Evolutionary conservation across 2,797 vertebrate species (phyloP).

Genomic region (Trachops cirrhosus): DNA sequence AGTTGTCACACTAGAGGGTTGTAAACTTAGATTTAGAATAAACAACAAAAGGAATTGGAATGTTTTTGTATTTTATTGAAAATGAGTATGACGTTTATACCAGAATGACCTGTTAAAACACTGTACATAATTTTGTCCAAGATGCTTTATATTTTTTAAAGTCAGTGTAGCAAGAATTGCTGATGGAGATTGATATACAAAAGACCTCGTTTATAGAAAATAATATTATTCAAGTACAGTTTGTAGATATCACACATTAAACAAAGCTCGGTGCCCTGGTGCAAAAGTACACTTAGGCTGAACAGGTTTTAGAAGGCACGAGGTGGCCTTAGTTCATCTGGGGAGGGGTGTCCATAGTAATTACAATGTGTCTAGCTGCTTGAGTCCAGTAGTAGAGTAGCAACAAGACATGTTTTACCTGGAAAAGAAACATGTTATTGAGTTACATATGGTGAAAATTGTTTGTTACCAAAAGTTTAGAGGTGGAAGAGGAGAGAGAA

Average conservation of each 20-base stretch:
- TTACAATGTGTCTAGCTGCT: conserved; percentile 81
- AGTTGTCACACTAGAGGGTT: not conserved
- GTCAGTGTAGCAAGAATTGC: conserved; percentile 79
- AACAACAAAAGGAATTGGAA: conserved; percentile 33
- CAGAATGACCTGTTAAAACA: conserved; percentile 40
- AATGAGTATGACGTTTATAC: not conserved
- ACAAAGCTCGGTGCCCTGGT: conserved; percentile 81
- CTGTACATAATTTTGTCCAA: conserved; percentile 72
- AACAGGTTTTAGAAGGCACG: conserved; percentile 75
- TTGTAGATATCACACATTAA: conserved; percentile 83
- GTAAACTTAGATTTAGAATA: conserved; percentile 40
- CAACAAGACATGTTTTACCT: conserved; percentile 66
- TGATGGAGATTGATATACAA: conserved; percentile 82
- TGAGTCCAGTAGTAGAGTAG: conserved; percentile 66
- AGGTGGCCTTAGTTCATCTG: conserved; percentile 68
- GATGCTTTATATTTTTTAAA: conserved; percentile 78
- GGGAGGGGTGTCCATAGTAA: conserved; percentile 74
- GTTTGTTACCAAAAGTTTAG: conserved; percentile 27
- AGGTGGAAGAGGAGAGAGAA: not conserved
- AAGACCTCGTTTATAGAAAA: conserved; percentile 85
- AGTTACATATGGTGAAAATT: conserved; percentile 81
- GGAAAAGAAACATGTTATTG: conserved; percentile 72
- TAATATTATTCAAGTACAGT: conserved; percentile 81
- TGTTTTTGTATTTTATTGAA: not conserved
- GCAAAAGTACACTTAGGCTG: conserved; percentile 76